A percentile compares a stretch with the other conserved stretches of the same genome.
Evolutionary conservation across 2,888 invertebrate genomes (phyloP).

Genomic region (Chrysolina haemoptera): DNA sequence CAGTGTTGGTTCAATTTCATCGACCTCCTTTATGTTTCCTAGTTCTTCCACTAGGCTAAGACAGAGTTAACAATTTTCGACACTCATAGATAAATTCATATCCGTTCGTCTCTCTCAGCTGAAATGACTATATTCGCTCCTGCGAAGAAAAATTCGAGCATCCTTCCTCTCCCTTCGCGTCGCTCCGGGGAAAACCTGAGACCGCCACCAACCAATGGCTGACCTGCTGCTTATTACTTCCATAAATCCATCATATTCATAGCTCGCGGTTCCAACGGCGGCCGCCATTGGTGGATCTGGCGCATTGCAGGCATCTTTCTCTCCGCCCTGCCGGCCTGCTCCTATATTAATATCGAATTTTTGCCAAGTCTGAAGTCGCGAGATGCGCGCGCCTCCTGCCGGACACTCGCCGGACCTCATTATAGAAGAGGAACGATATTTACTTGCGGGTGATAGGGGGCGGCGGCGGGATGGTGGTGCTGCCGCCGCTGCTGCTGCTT

Average conservation of each 20-base stretch:
- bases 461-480: conserved; percentile 51
- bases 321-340: conserved; percentile 71
- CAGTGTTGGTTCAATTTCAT: no score
- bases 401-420: conserved; percentile 66
- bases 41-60: no score
- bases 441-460: conserved; percentile 62
- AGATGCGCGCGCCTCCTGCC: conserved; percentile 66
- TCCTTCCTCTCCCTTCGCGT: neutral
- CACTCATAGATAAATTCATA: no score
- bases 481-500: conserved; percentile 42
- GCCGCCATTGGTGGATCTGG: conserved; percentile 64
- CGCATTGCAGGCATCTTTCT: conserved; percentile 64
- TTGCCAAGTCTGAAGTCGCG: conserved; percentile 71
- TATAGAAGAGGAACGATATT: conserved; percentile 67
- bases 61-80: no score
- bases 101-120: no score
- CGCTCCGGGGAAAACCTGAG: conserved; percentile 37
- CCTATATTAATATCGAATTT: conserved; percentile 88
- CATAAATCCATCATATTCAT: conserved; percentile 79
- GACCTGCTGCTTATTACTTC: conserved; percentile 83
- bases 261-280: conserved; percentile 62
- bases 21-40: no score
- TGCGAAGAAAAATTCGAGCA: neutral
- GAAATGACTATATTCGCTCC: neutral
- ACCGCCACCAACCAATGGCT: conserved; percentile 73